Evolutionary conservation across 2,888 invertebrate species (phyloP), one percentile per base, ranked within the genome.

Genomic region (Rhamnusium bicolor): DNA sequence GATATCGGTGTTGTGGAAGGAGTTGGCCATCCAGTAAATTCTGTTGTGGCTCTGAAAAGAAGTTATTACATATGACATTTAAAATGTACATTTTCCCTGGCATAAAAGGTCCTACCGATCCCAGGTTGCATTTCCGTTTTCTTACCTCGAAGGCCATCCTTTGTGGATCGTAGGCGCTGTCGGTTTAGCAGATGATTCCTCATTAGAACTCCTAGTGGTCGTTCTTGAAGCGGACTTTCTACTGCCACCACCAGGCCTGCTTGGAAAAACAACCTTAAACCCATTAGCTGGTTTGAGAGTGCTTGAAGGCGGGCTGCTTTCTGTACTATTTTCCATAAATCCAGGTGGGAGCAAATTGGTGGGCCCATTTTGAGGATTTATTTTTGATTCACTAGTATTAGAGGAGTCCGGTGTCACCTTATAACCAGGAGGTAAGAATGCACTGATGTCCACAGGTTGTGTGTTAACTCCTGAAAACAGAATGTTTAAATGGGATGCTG

Each of bases 21-120:
- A 0, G 95, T 94, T 10, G 96, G 96, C 96, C 96, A 96, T 14
- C 96, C 96, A 12, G 96, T 96, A 82, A 96, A 96, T 87, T 95
- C 96, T 16, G 96, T 96, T 7, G 95, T 95, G 19, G 93, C 94
- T 88, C 95, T 94, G 83, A 49, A 75, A 69, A 69, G 56, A 51
- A 18, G 12, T 40, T 32, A 53, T 54, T 10, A 10, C 8, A 32
- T 10, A 10, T 32, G 32, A 32, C 32, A 32, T 32, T 10, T 32
- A 2, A 8, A 29, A 29, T 29, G 1, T 1, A 8, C 29, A 29
- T 7, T 29, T 5, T 29, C n/a, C n/a, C n/a, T n/a, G n/a, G n/a
- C n/a, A n/a, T n/a, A n/a, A n/a, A n/a, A n/a, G n/a, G n/a, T n/a
- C n/a, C 1, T 1, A 29, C 29, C 14, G 16, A 21, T 47, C 27